Evolutionary conservation across 2,797 vertebrate species (phyloP), one percentile per base, ranked within the genome.

Genomic region (Podargus strigoides): DNA sequence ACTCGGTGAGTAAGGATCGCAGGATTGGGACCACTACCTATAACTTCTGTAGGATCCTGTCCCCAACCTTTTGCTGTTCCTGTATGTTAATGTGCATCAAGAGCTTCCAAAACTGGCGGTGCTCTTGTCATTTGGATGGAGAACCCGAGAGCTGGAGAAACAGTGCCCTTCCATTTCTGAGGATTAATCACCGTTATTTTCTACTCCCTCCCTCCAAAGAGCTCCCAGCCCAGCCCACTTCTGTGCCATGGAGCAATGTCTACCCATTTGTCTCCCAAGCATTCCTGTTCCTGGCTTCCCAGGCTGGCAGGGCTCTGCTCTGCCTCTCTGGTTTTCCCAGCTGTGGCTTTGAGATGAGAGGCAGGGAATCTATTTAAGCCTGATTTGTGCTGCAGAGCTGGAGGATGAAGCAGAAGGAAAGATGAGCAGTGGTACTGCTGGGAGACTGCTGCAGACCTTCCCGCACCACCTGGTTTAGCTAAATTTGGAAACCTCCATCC

Each of bases 1-100:
- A 93, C 95, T 96, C 93, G 44, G 91, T 94, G 95, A 95, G 95
- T 94, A 95, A 95, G 94, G 94, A 94, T 93, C 28, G 91, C 94
- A 96, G 95, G 96, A 94, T 4, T 70, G 89, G 95, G 96, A 95
- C 95, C 96, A 95, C 93, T 94, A 94, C 94, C 96, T 94, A 3
- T 89, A 95, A 68, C 42, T 46, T 76, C 90, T 72, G 41, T 90
- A 70, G 82, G 36, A 75, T 56, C 42, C 42, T 55, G 30, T 67
- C 49, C 79, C 68, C 37, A 56, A 0, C 27, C 17, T 70, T 87
- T 60, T 77, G 44, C 72, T 83, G 36, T 64, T 77, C 14, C 1
- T 13, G 1, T 56, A 4, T 32, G 24, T 72, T 72, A 37, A 58
- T 4, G 5, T 59, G 41, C 28, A 44, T 52, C 81, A 50, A n/a